Percentiles rank a stretch among this genome's conserved stretches.
Evolutionary conservation across 2,888 invertebrate species (phyloP).

Genomic region (Mythimna loreyi): DNA sequence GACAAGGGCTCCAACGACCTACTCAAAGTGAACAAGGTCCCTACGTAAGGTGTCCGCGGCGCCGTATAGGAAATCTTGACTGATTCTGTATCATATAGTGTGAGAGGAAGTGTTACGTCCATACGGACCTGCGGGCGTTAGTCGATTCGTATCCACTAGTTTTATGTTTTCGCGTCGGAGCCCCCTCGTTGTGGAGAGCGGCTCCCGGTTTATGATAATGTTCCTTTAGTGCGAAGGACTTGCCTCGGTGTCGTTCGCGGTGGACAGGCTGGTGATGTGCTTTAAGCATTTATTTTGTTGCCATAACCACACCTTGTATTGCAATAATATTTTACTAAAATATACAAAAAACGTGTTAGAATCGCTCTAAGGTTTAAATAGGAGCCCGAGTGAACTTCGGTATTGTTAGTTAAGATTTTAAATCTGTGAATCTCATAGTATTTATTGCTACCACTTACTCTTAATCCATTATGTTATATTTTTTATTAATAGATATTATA

Average conservation of each 20-base stretch:
- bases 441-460: slow-evolving; percentile 90
- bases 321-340: slow-evolving; percentile 91
- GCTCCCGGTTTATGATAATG: slow-evolving; percentile 84
- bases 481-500: slow-evolving; percentile 89
- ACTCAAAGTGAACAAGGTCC: slow-evolving; percentile 95
- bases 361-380: slow-evolving; percentile 87
- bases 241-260: slow-evolving; percentile 86
- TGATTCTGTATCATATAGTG: slow-evolving; percentile 91
- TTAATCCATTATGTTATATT: slow-evolving; percentile 89
- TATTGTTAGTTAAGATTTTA: slow-evolving; percentile 90
- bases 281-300: slow-evolving; percentile 91
- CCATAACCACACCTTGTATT: slow-evolving; percentile 91
- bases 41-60: slow-evolving; percentile 92
- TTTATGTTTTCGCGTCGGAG: slow-evolving; percentile 87
- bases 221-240: slow-evolving; percentile 90
- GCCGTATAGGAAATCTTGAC: slow-evolving; percentile 85
- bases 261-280: slow-evolving; percentile 90
- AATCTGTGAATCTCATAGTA: slow-evolving; percentile 91
- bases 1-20: slow-evolving; percentile 94
- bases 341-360: slow-evolving; percentile 87
- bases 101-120: slow-evolving; percentile 89
- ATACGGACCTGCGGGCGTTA: slow-evolving; percentile 84
- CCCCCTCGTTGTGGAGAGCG: slow-evolving; percentile 83
- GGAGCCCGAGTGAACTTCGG: slow-evolving; percentile 86
- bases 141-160: slow-evolving; percentile 90